Evolutionary conservation across 1,140 invertebrate genomes (phyloP), one percentile per base, ranked within the genome.

Genomic region (Lanistes nyassanus): DNA sequence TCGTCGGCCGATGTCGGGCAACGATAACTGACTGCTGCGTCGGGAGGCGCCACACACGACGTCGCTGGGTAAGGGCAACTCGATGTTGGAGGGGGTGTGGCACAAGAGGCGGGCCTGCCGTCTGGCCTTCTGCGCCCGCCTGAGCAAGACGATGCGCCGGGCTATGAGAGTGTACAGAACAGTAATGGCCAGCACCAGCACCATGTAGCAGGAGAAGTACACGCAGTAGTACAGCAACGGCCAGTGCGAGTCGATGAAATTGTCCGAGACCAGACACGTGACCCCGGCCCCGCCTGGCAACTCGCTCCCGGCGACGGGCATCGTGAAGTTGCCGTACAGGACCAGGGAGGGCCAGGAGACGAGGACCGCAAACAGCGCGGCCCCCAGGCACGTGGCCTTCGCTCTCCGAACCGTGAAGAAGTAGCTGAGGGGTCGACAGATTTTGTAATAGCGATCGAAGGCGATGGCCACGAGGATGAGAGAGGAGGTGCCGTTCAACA

Each of bases 391-490:
- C 37, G 79, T 76, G 1, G 74, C 23, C 47, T 78, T 81, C 4
- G 83, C 80, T 34, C 75, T 29, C 5, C 60, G 62, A 23, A 76
- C 73, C 2, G 80, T 81, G 53, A 86, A 78, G 26, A 77, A 78
- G 29, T 64, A 64, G 7, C 79, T 71, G 19, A 78, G 66, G 0
- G 83, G 85, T 34, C 80, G 56, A 64, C 83, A 83, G 7, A 87
- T 80, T 69, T 84, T 85, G 39, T 80, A 74, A 65, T 82, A 87
- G 31, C 85, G 65, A 66, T 87, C 85, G 34, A 84, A 26, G 37
- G 84, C 82, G 53, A 87, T 86, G 39, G 82, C 71, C 9, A 87
- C 78, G 2, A 87, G 64, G 19, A 84, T 72, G 9, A 83, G 37
- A 21, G 80, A 80, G 19, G 78, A 81, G 1, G 80, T 78, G 23